A percentile compares a stretch with the other conserved stretches of the same genome.
phyloP scores from a whole-genome alignment of 2,797 vertebrate species.

The Tragelaphus oryx region DNA sequence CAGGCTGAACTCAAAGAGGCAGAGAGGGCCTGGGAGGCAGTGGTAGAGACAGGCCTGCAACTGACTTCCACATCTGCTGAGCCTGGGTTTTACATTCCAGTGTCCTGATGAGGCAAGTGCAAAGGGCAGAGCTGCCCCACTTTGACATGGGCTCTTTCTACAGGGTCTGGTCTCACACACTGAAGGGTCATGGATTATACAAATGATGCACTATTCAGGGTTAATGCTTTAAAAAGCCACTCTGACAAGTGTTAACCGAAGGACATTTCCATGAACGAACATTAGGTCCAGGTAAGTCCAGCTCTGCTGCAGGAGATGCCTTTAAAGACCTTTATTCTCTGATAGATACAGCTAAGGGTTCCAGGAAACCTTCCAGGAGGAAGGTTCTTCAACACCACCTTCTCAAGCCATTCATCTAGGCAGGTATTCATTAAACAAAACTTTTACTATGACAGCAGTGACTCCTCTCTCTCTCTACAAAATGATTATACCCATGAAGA shows the following conservation, averaged over 20 bases:
- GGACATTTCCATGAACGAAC: neutral
- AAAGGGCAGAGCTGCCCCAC: neutral
- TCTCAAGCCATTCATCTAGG: neutral
- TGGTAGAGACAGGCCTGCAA: neutral
- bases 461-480: neutral
- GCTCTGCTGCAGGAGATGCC: neutral
- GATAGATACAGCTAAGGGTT: neutral
- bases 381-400: neutral
- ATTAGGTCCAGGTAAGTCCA: neutral
- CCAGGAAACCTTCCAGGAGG: neutral
- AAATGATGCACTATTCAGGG: neutral
- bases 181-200: neutral
- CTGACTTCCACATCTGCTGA: neutral
- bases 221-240: constrained; percentile 10
- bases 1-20: neutral
- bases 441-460: neutral
- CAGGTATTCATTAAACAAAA: neutral
- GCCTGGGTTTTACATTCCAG: neutral
- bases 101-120: neutral
- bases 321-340: neutral
- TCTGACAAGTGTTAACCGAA: neutral
- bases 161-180: neutral
- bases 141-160: neutral
- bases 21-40: neutral
- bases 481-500: neutral